Percentiles rank a stretch among this genome's conserved stretches.
These are phyloP conservation scores for Perca schrenkii DNA, from an alignment of 2,113 vertebrate genomes.

Conservation along the genomic window DNA sequence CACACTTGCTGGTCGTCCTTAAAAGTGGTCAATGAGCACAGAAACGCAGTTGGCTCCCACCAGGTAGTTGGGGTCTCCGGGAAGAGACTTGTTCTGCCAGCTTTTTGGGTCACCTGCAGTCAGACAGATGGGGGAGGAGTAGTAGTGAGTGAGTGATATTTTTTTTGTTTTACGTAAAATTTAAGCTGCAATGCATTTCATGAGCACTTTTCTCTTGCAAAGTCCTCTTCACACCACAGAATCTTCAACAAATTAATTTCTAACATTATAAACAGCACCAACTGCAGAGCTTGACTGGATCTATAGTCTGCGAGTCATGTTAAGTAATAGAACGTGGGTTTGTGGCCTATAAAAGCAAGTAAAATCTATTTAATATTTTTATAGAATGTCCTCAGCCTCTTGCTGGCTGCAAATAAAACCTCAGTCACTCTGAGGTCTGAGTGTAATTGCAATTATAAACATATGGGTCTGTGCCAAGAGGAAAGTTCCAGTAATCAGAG, in stretches of 20 bases:
- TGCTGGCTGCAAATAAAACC: slow-evolving; percentile 62
- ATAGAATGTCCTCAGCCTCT: slow-evolving; percentile 46
- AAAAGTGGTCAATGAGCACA: slow-evolving; percentile 99
- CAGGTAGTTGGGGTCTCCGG: slow-evolving; percentile 98
- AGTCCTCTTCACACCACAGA: neutral
- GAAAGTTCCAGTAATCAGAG: slow-evolving; percentile 52
- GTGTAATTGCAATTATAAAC: slow-evolving; percentile 61
- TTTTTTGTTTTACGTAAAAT: neutral
- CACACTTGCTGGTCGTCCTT: slow-evolving; percentile 81
- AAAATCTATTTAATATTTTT: slow-evolving; percentile 43
- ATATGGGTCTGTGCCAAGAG: slow-evolving; percentile 51
- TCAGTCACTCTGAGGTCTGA: slow-evolving; percentile 42
- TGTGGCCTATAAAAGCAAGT: slow-evolving; percentile 26
- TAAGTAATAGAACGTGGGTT: neutral
- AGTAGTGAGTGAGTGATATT: slow-evolving; percentile 10
- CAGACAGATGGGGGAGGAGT: slow-evolving; percentile 25
- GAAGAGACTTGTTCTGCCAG: slow-evolving; percentile 99
- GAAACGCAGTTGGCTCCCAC: slow-evolving; percentile 99
- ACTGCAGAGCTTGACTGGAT: neutral
- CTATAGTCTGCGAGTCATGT: slow-evolving; percentile 6
- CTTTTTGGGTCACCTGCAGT: slow-evolving; percentile 96
- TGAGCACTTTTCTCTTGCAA: neutral
- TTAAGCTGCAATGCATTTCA: neutral
- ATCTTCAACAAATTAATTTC: neutral
- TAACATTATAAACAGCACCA: neutral